Percentiles rank a stretch among this genome's conserved stretches.
These are phyloP conservation scores for Xylophagus ater DNA, from an alignment of 2,888 invertebrate genomes.

Conservation along the genomic window DNA sequence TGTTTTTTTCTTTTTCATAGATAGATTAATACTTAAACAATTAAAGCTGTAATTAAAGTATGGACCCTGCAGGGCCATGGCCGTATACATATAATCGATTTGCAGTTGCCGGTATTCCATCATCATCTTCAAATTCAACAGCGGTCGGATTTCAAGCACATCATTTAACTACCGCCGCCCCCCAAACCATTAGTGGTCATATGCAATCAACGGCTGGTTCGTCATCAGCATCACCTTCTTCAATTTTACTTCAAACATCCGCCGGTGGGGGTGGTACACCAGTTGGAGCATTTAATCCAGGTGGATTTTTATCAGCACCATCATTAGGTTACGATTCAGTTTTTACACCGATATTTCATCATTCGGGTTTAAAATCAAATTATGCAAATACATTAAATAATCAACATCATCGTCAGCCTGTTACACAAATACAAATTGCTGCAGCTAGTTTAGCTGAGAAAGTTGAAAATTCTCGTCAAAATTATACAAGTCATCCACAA, in stretches of 20 bases:
- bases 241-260: slow-evolving; percentile 48
- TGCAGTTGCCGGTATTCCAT: slow-evolving; percentile 53
- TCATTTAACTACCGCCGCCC: slow-evolving; percentile 49
- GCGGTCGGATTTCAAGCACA: slow-evolving; percentile 58
- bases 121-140: slow-evolving; percentile 56
- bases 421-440: slow-evolving; percentile 38
- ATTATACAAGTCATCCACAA: slow-evolving; percentile 44
- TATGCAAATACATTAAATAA: slow-evolving; percentile 48
- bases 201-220: slow-evolving; percentile 22
- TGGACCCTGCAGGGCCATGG: slow-evolving; percentile 89
- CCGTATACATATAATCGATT: slow-evolving; percentile 74
- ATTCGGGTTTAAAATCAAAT: slow-evolving; percentile 49
- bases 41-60: no score
- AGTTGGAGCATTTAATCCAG: slow-evolving; percentile 50
- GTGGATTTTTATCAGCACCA: slow-evolving; percentile 62
- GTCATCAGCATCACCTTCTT: slow-evolving; percentile 54
- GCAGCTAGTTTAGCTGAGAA: slow-evolving; percentile 47
- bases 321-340: slow-evolving; percentile 71
- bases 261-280: slow-evolving; percentile 25
- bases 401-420: slow-evolving; percentile 57
- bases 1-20: no score
- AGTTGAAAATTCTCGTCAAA: slow-evolving; percentile 49
- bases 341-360: slow-evolving; percentile 72
- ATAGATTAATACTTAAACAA: no score
- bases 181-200: no score